Evolutionary conservation across 2,888 invertebrate species (phyloP).

Genomic region (Drosophila borborema): DNA sequence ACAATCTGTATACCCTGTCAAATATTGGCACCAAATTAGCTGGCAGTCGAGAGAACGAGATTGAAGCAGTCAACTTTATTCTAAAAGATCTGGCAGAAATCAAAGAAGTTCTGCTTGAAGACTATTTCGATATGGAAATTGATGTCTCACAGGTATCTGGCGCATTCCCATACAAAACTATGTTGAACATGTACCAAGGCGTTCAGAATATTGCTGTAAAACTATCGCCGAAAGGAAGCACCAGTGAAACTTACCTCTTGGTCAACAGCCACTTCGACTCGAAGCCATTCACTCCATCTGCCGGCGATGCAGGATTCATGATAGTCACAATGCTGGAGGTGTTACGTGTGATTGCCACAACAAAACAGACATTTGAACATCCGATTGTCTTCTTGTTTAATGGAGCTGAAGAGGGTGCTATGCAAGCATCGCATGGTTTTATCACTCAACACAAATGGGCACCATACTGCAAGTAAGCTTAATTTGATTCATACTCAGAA

Average conservation of each 20-base stretch:
- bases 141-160: slow-evolving; percentile 79
- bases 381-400: slow-evolving; percentile 89
- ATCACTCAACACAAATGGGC: slow-evolving; percentile 92
- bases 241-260: slow-evolving; percentile 84
- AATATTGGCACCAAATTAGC: slow-evolving; percentile 77
- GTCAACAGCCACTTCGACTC: slow-evolving; percentile 96
- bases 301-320: slow-evolving; percentile 86
- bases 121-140: slow-evolving; percentile 75
- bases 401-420: slow-evolving; percentile 88
- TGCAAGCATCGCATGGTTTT: slow-evolving; percentile 89
- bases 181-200: slow-evolving; percentile 75
- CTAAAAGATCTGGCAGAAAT: slow-evolving; percentile 68
- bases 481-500: background rate
- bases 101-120: slow-evolving; percentile 53
- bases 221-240: slow-evolving; percentile 65
- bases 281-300: slow-evolving; percentile 91
- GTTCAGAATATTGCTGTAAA: slow-evolving; percentile 83
- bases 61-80: slow-evolving; percentile 86
- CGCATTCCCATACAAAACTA: slow-evolving; percentile 50
- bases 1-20: slow-evolving; percentile 43
- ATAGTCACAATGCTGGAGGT: slow-evolving; percentile 88
- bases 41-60: slow-evolving; percentile 90
- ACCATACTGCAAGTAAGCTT: slow-evolving; percentile 86
- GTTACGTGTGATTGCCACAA: slow-evolving; percentile 84
- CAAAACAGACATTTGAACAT: slow-evolving; percentile 85